Evolutionary conservation across 2,113 vertebrate genomes (phyloP), one percentile per base, ranked within the genome.

Genomic region (Silurus meridionalis): DNA sequence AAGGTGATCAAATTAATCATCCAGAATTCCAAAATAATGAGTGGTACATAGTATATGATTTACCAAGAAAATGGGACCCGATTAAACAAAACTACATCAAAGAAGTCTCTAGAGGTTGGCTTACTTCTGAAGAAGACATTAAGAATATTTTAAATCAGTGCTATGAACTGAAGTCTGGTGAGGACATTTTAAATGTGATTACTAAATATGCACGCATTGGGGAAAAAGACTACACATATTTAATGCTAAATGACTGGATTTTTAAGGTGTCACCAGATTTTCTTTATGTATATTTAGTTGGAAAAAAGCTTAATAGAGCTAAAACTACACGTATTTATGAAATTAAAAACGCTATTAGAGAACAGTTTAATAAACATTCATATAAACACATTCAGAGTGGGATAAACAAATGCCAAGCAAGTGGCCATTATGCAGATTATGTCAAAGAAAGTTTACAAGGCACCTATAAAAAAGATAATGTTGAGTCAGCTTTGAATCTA

Each of bases 171-270:
- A 58, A n/a, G 23, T 86, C 90, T 60, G 85, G 85, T 3, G 0
- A 89, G 25, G 90, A 92, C 53, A 0, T 90, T 0, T 15, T 81
- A 58, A 89, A 72, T 0, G 2, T 89, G 3, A 92, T 91, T 21
- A 58, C 2, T 37, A 60, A 87, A 75, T 87, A 28, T 84, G 90
- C 90, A 79, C 82, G 48, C 28, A 0, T 0, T 0, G 82, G 85
- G 63, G 86, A 89, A 50, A 0, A 82, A 0, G 0, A 10, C 1
- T 0, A 0, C 0, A 83, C 83, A 11, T 90, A 90, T 81, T 21
- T 91, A 57, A 89, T 81, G 85, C 25, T 92, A 58, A 88, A 87
- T 50, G 53, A 91, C 57, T 92, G 91, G 90, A 91, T 93, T n/a
- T 83, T 0, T 11, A 0, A 0, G 0, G 82, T 92, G 8, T 0